Percentiles rank a stretch among this genome's conserved stretches.
Conservation (phyloP, 2,888 invertebrate genomes). For the Melolontha melolontha region DNA sequence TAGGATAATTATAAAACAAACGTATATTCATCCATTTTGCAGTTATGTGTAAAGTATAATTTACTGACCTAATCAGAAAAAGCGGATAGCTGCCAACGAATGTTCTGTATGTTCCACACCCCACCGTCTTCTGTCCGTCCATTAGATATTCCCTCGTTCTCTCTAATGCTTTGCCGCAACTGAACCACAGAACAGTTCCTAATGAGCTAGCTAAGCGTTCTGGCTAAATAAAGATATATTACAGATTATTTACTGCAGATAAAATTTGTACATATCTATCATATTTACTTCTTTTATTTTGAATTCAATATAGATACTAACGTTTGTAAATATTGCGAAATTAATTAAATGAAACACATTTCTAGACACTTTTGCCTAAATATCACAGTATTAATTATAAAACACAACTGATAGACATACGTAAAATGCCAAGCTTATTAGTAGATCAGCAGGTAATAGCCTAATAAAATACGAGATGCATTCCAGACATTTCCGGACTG, state of each 20-base stretch:
- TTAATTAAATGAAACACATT: too few species aligned
- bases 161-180: constrained; percentile 17
- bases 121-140: constrained; percentile 20
- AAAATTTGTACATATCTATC: constrained; percentile 16
- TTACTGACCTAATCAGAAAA: constrained; percentile 55
- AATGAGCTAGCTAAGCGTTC: constrained; percentile 51
- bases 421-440: too few species aligned
- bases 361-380: too few species aligned
- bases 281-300: constrained; percentile 16
- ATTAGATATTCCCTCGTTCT: constrained; percentile 29
- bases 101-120: constrained; percentile 27
- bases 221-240: constrained; percentile 42
- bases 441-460: too few species aligned
- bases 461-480: too few species aligned
- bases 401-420: too few species aligned
- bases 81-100: constrained; percentile 43
- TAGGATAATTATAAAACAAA: constrained; percentile 53
- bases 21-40: constrained; percentile 49
- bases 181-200: constrained; percentile 42
- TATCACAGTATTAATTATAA: too few species aligned
- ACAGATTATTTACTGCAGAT: constrained; percentile 31
- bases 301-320: background rate
- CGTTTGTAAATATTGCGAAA: too few species aligned
- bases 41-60: constrained; percentile 53
- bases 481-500: too few species aligned